These are phyloP conservation scores for Pachypanchax playfairii DNA, from an alignment of 2,113 vertebrate species.

Conservation along the genomic window DNA sequence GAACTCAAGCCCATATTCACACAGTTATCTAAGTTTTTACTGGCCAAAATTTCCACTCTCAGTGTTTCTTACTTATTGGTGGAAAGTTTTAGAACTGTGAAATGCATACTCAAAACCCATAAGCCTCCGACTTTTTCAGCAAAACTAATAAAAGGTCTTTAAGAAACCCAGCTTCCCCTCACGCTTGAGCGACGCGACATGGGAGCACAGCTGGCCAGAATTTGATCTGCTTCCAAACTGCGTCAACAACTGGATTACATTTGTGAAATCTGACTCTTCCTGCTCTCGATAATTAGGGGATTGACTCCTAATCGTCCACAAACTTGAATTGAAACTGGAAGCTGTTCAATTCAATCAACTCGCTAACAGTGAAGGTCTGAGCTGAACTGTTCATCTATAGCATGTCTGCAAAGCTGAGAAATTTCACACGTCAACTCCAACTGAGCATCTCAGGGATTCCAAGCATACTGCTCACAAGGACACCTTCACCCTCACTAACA, in stretches of 20 bases:
- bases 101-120: slow-evolving; percentile 69
- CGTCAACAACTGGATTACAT: slow-evolving; percentile 51
- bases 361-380: slow-evolving; percentile 22
- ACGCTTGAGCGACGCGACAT: slow-evolving; percentile 39
- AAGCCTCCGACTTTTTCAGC: slow-evolving; percentile 71
- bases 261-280: slow-evolving; percentile 46
- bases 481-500: slow-evolving; percentile 52
- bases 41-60: slow-evolving; percentile 25
- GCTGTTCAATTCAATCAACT: slow-evolving; percentile 43
- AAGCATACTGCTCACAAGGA: slow-evolving; percentile 52
- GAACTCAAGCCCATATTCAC: slow-evolving; percentile 28
- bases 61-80: slow-evolving; percentile 61
- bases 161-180: slow-evolving; percentile 63
- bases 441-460: slow-evolving; percentile 60
- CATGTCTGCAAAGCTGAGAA: slow-evolving; percentile 57
- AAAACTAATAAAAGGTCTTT: slow-evolving; percentile 77
- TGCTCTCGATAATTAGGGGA: slow-evolving; percentile 34
- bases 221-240: slow-evolving; percentile 57
- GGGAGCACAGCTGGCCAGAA: slow-evolving; percentile 40
- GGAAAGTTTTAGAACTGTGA: slow-evolving; percentile 70
- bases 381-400: slow-evolving; percentile 35
- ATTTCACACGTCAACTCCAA: slow-evolving; percentile 74
- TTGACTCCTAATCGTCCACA: slow-evolving; percentile 16
- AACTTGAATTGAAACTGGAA: slow-evolving; percentile 18
- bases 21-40: slow-evolving; percentile 53